Base-by-base conservation (phyloP, 2,888 invertebrate genomes). In the Mesoligia furuncula region DNA sequence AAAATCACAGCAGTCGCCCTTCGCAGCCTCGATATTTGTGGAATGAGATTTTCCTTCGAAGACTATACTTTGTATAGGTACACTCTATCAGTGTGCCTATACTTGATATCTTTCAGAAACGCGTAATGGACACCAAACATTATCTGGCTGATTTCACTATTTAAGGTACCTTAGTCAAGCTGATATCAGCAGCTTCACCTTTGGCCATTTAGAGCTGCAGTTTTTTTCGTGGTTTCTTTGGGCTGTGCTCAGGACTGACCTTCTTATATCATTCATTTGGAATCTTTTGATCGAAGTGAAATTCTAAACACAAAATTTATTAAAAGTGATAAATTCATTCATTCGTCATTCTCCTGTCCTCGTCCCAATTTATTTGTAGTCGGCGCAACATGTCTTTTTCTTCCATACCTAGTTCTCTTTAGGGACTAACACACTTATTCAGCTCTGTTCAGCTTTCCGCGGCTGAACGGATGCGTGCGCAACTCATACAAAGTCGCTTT, bases 91-190 rank as follows among this genome's bases (percentile, higher is more conserved):
- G n/a, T n/a, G n/a, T n/a, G n/a, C n/a, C 11, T 42, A 24, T 54
- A n/a, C 42, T 66, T 66, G 42, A 42, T 66, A 20, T 66, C 66
- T 66, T 66, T 66, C 42, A 66, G 66, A 66, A 66, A 27, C 27
- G 17, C 11, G 20, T 42, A 45, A 66, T 66, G 66, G 42, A 27
- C 45, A 45, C 11, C 11, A 42, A 42, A 45, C 42, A 11, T 66
- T 66, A 27, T 8, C n/a, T 42, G 39, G 39, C 9, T 65, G 65
- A 39, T 65, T 9, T 65, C 17, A n/a, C 17, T 42, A 65, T 39
- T 9, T 65, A 65, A 65, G 65, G 65, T 65, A 65, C 2, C n/a
- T 15, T 15, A 42, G 42, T 66, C 9, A 15, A 17, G 8, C 64
- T 65, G 64, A 15, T 17, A 6, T 42, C 15, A 65, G 42, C 17